phyloP scores from a whole-genome alignment of 2,888 invertebrate genomes.

The Tholera decimalis region DNA sequence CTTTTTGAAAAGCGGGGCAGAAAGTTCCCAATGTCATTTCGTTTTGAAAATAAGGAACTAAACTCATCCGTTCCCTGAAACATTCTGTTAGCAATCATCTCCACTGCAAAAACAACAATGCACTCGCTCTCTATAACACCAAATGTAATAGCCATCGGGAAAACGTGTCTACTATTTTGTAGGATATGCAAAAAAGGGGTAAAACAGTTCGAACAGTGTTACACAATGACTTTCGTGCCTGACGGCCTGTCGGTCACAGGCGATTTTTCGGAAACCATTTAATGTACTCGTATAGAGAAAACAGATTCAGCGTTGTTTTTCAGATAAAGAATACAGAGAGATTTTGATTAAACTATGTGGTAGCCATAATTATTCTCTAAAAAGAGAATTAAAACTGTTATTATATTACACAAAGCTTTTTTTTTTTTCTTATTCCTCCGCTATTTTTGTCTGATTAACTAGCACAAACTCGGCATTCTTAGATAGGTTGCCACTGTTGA shows the following conservation, averaged over 20 bases:
- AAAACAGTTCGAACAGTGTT: background rate
- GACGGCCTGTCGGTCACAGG: slow-evolving; percentile 16
- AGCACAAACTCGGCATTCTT: too few species aligned
- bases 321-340: background rate
- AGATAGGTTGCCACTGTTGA: too few species aligned
- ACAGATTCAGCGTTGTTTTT: background rate
- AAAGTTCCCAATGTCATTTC: too few species aligned
- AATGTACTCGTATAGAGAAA: background rate
- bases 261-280: slow-evolving; percentile 24
- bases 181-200: slow-evolving; percentile 9
- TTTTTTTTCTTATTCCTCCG: too few species aligned
- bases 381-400: background rate
- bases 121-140: background rate
- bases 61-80: background rate
- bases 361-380: background rate
- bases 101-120: slow-evolving; percentile 10
- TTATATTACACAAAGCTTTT: background rate
- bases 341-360: slow-evolving; percentile 8
- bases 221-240: slow-evolving; percentile 15
- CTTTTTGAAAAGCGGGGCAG: too few species aligned
- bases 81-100: background rate
- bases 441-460: too few species aligned
- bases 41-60: background rate
- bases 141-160: background rate
- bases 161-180: slow-evolving; percentile 19